Evolutionary conservation across 2,888 invertebrate species (phyloP).

Genomic region (Liposcelis brunnea): DNA sequence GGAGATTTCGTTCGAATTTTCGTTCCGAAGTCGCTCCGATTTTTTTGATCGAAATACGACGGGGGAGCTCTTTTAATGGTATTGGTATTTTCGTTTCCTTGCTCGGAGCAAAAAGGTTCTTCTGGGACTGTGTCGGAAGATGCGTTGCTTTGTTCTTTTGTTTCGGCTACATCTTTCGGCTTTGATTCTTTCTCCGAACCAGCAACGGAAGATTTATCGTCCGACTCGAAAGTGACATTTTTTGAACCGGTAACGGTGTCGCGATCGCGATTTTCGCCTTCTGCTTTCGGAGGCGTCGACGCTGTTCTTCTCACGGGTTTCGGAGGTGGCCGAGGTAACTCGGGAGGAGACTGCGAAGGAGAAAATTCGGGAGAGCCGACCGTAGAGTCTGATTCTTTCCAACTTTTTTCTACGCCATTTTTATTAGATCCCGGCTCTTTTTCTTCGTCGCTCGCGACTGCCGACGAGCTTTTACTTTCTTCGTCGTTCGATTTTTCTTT

Average conservation of each 20-base stretch:
- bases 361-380: neutral
- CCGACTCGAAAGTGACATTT: neutral
- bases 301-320: slow-evolving; percentile 1
- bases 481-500: no score
- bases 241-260: neutral
- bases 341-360: neutral
- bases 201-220: neutral
- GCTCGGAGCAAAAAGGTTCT: neutral
- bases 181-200: neutral
- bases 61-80: slow-evolving; percentile 8
- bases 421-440: no score
- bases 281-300: neutral
- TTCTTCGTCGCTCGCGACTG: no score
- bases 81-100: slow-evolving; percentile 4
- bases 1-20: slow-evolving; percentile 2
- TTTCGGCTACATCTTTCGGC: neutral
- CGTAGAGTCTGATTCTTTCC: neutral
- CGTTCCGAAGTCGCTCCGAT: neutral
- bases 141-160: neutral
- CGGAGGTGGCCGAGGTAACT: slow-evolving; percentile 1
- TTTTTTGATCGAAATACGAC: neutral
- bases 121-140: neutral
- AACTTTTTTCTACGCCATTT: neutral
- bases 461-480: no score
- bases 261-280: neutral